phyloP scores from a whole-genome alignment of 2,797 vertebrate genomes.

The Esox lucius region DNA sequence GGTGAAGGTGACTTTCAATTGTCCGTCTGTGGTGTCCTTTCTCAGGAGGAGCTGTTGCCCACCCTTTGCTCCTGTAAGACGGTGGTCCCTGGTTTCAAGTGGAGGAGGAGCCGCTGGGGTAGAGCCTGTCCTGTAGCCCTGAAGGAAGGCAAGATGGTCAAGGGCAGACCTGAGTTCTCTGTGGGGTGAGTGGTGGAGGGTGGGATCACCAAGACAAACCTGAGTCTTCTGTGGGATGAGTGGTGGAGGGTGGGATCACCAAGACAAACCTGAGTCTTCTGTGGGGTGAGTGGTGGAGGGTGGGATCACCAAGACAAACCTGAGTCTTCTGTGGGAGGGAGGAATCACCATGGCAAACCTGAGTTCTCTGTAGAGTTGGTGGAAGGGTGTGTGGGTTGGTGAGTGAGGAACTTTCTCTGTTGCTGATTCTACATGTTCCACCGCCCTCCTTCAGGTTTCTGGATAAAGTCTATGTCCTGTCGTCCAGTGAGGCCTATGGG shows the following conservation, averaged over 20 bases:
- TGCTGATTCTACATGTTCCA: background rate
- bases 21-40: no score
- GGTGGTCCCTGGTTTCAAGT: slow-evolving; percentile 81
- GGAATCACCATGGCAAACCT: no score
- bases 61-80: slow-evolving; percentile 68
- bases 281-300: slow-evolving; percentile 84
- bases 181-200: slow-evolving; percentile 78
- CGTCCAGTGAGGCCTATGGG: slow-evolving; percentile 79
- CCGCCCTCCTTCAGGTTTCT: slow-evolving; percentile 78
- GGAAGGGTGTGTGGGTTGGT: background rate
- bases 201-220: no score
- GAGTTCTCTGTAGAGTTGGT: background rate
- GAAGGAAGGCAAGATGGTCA: slow-evolving; percentile 78
- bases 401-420: background rate
- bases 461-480: slow-evolving; percentile 90
- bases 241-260: slow-evolving; percentile 77
- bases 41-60: slow-evolving; percentile 82
- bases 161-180: slow-evolving; percentile 78
- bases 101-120: slow-evolving; percentile 90
- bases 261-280: slow-evolving; percentile 51
- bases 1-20: background rate
- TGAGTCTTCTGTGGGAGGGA: no score
- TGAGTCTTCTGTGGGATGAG: slow-evolving; percentile 63
- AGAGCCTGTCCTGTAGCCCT: slow-evolving; percentile 85
- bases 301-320: slow-evolving; percentile 66